These are phyloP conservation scores for Cavia aperea DNA, from an alignment of 2,113 vertebrate genomes.

Conservation along the genomic window DNA sequence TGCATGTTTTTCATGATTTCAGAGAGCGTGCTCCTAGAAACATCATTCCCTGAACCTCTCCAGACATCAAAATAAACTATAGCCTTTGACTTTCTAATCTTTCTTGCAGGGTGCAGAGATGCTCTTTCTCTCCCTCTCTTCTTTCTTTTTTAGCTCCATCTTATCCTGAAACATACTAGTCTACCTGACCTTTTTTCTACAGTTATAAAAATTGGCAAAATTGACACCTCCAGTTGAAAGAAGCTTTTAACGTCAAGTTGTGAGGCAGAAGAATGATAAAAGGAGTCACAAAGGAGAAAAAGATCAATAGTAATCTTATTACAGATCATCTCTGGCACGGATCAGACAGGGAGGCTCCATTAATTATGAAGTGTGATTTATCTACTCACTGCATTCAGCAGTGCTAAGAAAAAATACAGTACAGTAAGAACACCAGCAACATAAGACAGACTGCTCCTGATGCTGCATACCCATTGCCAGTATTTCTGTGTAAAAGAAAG, in stretches of 20 bases:
- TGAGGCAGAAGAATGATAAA: constrained; percentile 38
- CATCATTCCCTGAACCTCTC: neutral
- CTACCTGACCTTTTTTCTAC: neutral
- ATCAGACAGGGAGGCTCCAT: constrained; percentile 35
- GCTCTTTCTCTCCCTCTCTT: neutral
- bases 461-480: neutral
- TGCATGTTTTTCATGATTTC: neutral
- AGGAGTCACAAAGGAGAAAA: constrained; percentile 21
- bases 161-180: neutral
- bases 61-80: neutral
- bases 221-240: constrained; percentile 42
- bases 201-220: constrained; percentile 8
- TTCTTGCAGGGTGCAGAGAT: neutral
- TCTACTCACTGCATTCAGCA: constrained; percentile 35
- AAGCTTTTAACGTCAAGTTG: constrained; percentile 40
- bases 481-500: neutral
- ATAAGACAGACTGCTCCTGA: neutral
- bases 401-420: neutral
- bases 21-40: neutral
- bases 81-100: neutral
- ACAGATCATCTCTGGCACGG: constrained; percentile 23
- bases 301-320: constrained; percentile 53
- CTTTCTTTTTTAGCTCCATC: neutral
- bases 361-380: constrained; percentile 47
- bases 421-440: neutral